Percentiles rank a stretch among this genome's conserved stretches.
phyloP scores from a whole-genome alignment of 2,797 vertebrate genomes.

The Margarornis squamiger region DNA sequence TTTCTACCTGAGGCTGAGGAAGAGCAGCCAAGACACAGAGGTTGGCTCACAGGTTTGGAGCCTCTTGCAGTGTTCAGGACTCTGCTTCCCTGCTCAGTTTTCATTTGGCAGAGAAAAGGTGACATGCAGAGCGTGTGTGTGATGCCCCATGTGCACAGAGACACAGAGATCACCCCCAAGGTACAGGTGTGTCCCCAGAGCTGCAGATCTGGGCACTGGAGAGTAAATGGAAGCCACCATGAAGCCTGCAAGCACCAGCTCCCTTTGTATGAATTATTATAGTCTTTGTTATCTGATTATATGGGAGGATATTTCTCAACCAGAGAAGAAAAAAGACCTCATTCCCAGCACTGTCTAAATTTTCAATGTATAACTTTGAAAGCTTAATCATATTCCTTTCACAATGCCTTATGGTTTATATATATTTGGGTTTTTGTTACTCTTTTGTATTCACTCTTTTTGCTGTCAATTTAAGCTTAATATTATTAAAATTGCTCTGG shows the following conservation, averaged over 20 bases:
- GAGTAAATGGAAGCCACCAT: fast-evolving
- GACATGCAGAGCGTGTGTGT: fast-evolving
- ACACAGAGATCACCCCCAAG: fast-evolving
- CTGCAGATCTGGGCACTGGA: not conserved
- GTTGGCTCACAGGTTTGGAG: not conserved
- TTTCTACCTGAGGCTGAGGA: not conserved
- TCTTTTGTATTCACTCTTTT: conserved; percentile 22
- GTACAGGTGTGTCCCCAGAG: not conserved
- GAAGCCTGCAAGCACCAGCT: not conserved
- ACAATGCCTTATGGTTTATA: conserved; percentile 29
- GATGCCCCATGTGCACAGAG: fast-evolving
- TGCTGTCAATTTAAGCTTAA: not conserved
- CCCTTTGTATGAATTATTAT: not conserved
- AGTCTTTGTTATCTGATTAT: not conserved
- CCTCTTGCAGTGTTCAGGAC: not conserved
- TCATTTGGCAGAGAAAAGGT: fast-evolving
- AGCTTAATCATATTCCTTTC: conserved; percentile 37
- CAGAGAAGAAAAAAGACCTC: not conserved
- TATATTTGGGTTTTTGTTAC: conserved; percentile 50
- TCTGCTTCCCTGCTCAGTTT: no score
- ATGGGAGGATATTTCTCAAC: not conserved
- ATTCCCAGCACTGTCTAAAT: not conserved
- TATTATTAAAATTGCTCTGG: conserved; percentile 36
- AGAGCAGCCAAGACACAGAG: not conserved
- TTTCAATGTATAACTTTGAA: not conserved